Evolutionary conservation across 92 coral and sea anemone genomes (phyloP).

Genomic region (Diadumene lineata): DNA sequence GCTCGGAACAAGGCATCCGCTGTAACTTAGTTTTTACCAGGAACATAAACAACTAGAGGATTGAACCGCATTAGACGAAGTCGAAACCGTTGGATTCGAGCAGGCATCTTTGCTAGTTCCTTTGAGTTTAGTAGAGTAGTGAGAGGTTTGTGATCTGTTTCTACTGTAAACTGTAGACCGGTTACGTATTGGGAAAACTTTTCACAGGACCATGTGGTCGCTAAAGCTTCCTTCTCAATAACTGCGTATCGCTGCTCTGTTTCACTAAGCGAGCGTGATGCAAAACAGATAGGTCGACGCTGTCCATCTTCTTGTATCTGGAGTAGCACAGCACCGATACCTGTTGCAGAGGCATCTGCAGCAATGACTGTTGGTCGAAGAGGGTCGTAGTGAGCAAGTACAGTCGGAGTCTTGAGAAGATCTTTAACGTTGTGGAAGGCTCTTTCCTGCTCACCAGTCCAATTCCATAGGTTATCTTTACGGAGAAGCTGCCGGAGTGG

Average conservation of each 20-base stretch:
- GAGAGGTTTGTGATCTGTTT: conserved; percentile 52
- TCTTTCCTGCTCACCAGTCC: conserved; percentile 45
- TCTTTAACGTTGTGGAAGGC: conserved; percentile 53
- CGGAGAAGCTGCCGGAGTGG: conserved; percentile 54
- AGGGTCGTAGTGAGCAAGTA: conserved; percentile 46
- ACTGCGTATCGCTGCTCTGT: conserved; percentile 57
- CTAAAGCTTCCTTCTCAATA: conserved; percentile 50
- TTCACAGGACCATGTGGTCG: conserved; percentile 53
- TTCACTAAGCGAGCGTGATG: conserved; percentile 55
- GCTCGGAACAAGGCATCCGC: conserved; percentile 53
- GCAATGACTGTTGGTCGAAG: conserved; percentile 45
- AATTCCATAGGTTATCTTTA: conserved; percentile 45
- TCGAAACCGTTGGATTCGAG: conserved; percentile 39
- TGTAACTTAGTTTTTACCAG: conserved; percentile 48
- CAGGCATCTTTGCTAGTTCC: conserved; percentile 51
- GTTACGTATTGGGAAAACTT: conserved; percentile 45
- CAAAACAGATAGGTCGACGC: conserved; percentile 49
- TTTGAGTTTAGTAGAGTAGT: conserved; percentile 29
- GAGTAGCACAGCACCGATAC: conserved; percentile 57
- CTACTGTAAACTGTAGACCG: conserved; percentile 21
- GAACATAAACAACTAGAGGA: conserved; percentile 40
- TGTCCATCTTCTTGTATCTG: conserved; percentile 50
- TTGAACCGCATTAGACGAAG: conserved; percentile 58
- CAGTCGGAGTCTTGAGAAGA: conserved; percentile 35
- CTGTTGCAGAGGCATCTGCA: conserved; percentile 57